Base-by-base conservation (phyloP, 2,888 invertebrate genomes). In the Latheticus oryzae region DNA sequence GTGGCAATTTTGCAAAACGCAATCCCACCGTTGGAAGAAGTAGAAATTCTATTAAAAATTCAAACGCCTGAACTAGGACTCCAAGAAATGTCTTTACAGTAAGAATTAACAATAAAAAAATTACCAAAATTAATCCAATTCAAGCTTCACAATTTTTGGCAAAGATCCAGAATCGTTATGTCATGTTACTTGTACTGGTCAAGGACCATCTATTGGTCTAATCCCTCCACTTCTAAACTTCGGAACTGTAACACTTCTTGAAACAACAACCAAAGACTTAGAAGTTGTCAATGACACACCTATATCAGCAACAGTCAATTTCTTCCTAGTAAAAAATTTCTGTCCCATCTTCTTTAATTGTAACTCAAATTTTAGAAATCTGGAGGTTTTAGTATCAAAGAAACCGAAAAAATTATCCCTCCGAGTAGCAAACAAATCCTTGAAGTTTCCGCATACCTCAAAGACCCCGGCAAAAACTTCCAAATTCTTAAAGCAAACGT, bases 211-310 rank as follows among this genome's bases (percentile, higher is more conserved):
- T 5, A 82, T 90, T 1, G 85, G 86, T 3, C 81, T 84, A 23
- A 74, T 78, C 11, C 87, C 88, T 0, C 77, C 80, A 38, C 76
- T 80, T n/a, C 68, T 90, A 7, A 81, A 87, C 73, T 89, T 87
- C 81, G 87, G 85, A 0, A 81, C 84, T 61, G 81, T 87, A 0
- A 81, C 82, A 38, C 79, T 90, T 15, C 76, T 90, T 12, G 77
- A 77, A 7, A 79, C 76, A 54, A 77, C 78, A 19, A 77, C 80
- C 1, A 82, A 83, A 76, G 70, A 68, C 1, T 72, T 90, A 0
- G 80, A 78, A 0, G 72, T 90, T 0, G 82, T 81, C 51, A 91
- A 89, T 68, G 87, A 90, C 71, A 88, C 90, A 0, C 89, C 89
- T 1, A 86, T 90, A 26, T 73, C 80, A 35, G 88, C 89, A 0